phyloP scores from a whole-genome alignment of 2,888 invertebrate species.

The Drosophila greeni region DNA sequence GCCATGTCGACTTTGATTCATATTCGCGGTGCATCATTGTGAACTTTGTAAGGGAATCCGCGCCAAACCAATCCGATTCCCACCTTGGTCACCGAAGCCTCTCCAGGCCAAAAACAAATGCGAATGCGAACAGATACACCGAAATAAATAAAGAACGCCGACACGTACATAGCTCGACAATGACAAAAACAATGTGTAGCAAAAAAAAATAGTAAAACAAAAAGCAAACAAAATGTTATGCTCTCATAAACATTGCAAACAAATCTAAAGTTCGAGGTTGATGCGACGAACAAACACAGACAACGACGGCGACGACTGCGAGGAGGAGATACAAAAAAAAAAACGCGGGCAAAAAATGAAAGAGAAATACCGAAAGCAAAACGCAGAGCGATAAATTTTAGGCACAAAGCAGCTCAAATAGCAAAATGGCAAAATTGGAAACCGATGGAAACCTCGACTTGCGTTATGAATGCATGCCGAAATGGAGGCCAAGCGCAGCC shows the following conservation, averaged over 20 bases:
- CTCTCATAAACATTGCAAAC: slow-evolving; percentile 74
- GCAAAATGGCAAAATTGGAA: slow-evolving; percentile 69
- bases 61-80: slow-evolving; percentile 7
- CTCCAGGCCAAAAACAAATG: slow-evolving; percentile 29
- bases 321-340: slow-evolving; percentile 17
- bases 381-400: slow-evolving; percentile 65
- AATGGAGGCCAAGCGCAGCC: slow-evolving; percentile 74
- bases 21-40: slow-evolving; percentile 21
- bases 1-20: slow-evolving; percentile 6
- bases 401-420: slow-evolving; percentile 68
- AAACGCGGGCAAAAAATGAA: slow-evolving; percentile 31
- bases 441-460: slow-evolving; percentile 73
- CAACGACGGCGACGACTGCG: slow-evolving; percentile 13
- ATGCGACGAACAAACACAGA: slow-evolving; percentile 63
- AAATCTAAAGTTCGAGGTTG: slow-evolving; percentile 75
- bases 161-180: slow-evolving; percentile 53
- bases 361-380: slow-evolving; percentile 40
- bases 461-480: slow-evolving; percentile 72
- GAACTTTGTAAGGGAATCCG: slow-evolving; percentile 27
- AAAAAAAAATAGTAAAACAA: slow-evolving; percentile 4
- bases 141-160: slow-evolving; percentile 39
- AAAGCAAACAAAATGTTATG: slow-evolving; percentile 66
- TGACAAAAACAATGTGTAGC: slow-evolving; percentile 11
- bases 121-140: slow-evolving; percentile 18
- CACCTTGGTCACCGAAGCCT: slow-evolving; percentile 45